phyloP scores from a whole-genome alignment of 2,797 vertebrate species.

The Diceros bicornis region DNA sequence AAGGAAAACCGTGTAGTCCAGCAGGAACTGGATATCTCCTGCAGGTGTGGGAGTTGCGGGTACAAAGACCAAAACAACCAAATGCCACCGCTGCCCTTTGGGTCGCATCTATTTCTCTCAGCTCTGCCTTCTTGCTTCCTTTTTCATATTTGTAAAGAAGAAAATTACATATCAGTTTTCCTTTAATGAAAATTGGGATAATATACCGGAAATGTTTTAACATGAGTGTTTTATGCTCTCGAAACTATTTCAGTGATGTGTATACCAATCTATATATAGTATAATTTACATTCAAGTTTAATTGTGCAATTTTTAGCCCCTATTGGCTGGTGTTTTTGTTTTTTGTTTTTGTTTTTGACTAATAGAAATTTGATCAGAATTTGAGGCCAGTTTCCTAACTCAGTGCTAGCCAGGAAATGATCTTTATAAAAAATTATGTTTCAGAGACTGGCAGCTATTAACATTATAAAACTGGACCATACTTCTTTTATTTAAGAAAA shows the following conservation, averaged over 20 bases:
- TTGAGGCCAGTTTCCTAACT: slow-evolving; percentile 84
- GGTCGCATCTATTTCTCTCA: slow-evolving; percentile 85
- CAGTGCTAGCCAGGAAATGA: slow-evolving; percentile 80
- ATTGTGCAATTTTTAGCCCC: slow-evolving; percentile 78
- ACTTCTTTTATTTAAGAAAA: slow-evolving; percentile 81
- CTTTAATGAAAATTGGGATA: slow-evolving; percentile 85
- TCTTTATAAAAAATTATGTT: slow-evolving; percentile 70
- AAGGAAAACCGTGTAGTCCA: slow-evolving; percentile 96
- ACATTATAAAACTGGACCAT: slow-evolving; percentile 85
- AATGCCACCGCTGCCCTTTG: slow-evolving; percentile 84
- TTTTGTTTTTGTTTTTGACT: slow-evolving; percentile 70
- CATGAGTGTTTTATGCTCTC: slow-evolving; percentile 83
- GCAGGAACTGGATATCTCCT: slow-evolving; percentile 73
- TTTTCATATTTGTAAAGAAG: slow-evolving; percentile 86
- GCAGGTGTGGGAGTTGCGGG: slow-evolving; percentile 85
- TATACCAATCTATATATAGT: slow-evolving; percentile 76
- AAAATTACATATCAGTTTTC: slow-evolving; percentile 83
- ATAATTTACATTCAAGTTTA: slow-evolving; percentile 83
- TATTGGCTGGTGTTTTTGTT: slow-evolving; percentile 33
- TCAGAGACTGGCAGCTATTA: slow-evolving; percentile 85
- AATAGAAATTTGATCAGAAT: slow-evolving; percentile 81
- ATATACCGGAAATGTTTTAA: slow-evolving; percentile 83
- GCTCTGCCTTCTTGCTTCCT: slow-evolving; percentile 89
- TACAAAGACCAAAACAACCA: slow-evolving; percentile 88
- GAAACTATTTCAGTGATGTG: slow-evolving; percentile 81